Percentiles rank a stretch among this genome's conserved stretches.
Evolutionary conservation across 1,140 invertebrate species (phyloP).

Genomic region (Dufourea novaeangliae): DNA sequence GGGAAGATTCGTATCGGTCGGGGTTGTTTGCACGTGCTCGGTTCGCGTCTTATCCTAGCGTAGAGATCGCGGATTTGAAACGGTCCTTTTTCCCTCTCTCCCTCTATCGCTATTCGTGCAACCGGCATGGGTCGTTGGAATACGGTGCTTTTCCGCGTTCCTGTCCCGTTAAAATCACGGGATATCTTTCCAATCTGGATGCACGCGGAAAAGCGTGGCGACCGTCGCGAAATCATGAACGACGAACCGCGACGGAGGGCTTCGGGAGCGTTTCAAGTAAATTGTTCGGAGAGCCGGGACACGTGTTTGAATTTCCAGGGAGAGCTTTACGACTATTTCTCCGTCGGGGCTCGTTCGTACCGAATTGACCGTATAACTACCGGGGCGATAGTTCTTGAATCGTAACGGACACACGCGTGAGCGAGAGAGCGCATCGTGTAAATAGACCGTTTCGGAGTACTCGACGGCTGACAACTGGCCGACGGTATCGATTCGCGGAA

Average conservation of each 20-base stretch:
- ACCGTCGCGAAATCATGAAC: no score
- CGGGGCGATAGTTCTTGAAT: conserved; percentile 48
- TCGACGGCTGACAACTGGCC: not conserved
- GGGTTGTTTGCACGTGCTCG: not conserved
- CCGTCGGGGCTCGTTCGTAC: conserved; percentile 58
- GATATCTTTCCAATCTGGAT: no score
- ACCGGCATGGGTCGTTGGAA: no score
- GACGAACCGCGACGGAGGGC: conserved; percentile 9
- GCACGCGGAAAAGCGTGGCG: no score
- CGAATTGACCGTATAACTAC: conserved; percentile 59
- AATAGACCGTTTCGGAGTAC: conserved; percentile 20
- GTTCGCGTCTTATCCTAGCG: conserved; percentile 19
- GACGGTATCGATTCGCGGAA: not conserved
- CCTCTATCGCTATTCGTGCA: no score
- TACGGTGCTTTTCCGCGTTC: no score
- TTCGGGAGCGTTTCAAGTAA: conserved; percentile 40
- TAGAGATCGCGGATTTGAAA: conserved; percentile 57
- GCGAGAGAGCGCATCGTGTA: conserved; percentile 43
- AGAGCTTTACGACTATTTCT: conserved; percentile 64
- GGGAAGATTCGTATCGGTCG: not conserved
- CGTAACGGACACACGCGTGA: no score
- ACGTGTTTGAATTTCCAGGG: conserved; percentile 61
- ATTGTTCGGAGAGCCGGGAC: conserved; percentile 61
- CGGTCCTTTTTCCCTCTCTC: no score
- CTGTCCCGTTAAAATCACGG: no score